Percentiles rank a stretch among this genome's conserved stretches.
Conservation (phyloP, 2,113 vertebrate genomes). For the Pardalotus punctatus region DNA sequence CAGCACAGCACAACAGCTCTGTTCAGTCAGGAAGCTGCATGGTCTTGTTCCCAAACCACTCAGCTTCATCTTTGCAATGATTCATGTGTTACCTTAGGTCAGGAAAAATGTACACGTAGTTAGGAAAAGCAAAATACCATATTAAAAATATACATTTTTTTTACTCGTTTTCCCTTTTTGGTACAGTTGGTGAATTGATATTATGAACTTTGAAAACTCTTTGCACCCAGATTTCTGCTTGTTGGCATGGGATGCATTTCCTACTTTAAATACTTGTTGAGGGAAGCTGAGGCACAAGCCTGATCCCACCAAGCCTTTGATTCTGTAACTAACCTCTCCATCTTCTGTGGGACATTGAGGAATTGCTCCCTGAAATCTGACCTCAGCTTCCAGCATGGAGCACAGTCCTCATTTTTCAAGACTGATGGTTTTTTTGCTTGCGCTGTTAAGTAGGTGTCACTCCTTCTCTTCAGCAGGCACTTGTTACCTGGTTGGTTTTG, state of each 20-base stretch:
- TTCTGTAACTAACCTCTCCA: background rate
- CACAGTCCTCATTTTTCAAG: accelerated
- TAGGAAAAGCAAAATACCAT: background rate
- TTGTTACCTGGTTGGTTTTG: slow-evolving; percentile 6
- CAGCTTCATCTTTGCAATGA: background rate
- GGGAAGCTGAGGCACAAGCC: background rate
- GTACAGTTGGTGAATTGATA: background rate
- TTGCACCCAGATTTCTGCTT: background rate
- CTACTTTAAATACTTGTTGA: background rate
- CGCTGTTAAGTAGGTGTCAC: accelerated
- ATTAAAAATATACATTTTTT: background rate
- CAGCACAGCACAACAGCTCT: background rate
- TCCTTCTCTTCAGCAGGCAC: background rate
- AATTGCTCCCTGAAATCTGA: background rate
- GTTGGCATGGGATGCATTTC: background rate
- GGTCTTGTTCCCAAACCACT: accelerated
- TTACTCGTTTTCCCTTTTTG: background rate
- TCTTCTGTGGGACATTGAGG: background rate
- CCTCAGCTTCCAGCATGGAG: accelerated
- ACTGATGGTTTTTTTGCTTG: background rate
- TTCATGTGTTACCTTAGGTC: background rate
- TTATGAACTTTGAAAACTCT: background rate
- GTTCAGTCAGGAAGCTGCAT: background rate
- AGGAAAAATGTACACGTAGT: background rate
- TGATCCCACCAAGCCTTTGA: background rate